Evolutionary conservation across 2,113 vertebrate genomes (phyloP).

Genomic region (Theristicus caerulescens): DNA sequence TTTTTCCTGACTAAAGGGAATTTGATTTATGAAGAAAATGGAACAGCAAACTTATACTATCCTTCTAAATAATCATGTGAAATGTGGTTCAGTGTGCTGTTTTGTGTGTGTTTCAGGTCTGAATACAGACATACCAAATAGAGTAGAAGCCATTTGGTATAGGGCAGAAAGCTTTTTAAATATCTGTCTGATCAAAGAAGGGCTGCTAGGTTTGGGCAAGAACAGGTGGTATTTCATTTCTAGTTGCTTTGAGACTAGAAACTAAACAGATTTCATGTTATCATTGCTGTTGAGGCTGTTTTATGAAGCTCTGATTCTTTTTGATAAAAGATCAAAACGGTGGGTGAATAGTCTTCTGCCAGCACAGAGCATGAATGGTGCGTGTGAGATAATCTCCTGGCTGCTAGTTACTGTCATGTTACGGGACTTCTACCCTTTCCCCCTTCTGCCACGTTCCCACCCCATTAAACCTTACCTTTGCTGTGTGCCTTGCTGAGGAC

Average conservation of each 20-base stretch:
- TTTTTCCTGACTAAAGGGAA: not conserved
- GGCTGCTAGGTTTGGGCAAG: not conserved
- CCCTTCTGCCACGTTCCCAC: rapidly evolving
- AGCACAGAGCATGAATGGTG: not conserved
- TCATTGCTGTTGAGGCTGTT: not conserved
- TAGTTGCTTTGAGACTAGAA: not conserved
- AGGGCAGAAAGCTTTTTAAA: not conserved
- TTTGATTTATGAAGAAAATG: not conserved
- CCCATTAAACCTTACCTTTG: not conserved
- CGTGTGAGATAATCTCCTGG: not conserved
- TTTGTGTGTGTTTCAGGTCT: not conserved
- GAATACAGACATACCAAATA: not conserved
- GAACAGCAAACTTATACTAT: not conserved
- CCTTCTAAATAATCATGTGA: not conserved
- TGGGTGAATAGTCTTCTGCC: not conserved
- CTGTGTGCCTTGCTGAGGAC: not conserved
- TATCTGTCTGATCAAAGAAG: not conserved
- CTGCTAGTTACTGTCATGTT: not conserved
- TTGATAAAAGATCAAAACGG: not conserved
- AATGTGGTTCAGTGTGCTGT: not conserved
- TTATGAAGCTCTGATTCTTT: not conserved
- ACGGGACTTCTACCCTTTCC: not conserved
- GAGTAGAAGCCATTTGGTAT: not conserved
- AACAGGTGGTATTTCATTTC: not conserved
- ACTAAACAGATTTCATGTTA: not conserved